A percentile compares a stretch with the other conserved stretches of the same genome.
Evolutionary conservation across 1,140 invertebrate genomes (phyloP).

Genomic region (Galleria mellonella): DNA sequence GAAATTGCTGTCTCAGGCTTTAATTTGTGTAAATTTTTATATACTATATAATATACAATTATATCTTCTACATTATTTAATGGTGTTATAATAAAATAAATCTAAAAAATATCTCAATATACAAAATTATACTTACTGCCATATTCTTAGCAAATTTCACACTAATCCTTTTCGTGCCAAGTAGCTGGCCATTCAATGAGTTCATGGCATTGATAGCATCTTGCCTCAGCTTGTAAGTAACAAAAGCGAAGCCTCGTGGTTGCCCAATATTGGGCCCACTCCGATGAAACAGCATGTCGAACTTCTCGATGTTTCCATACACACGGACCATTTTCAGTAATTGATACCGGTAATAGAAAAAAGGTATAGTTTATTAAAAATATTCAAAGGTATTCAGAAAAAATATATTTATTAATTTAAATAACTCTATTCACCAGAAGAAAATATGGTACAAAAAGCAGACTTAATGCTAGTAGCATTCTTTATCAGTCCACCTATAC

Average conservation of each 20-base stretch:
- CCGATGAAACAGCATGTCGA: conserved; percentile 95
- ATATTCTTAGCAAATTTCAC: conserved; percentile 87
- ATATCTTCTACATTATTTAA: too few species aligned
- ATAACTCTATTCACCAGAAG: too few species aligned
- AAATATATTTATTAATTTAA: too few species aligned
- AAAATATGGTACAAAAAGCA: too few species aligned
- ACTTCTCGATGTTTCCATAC: conserved; percentile 93
- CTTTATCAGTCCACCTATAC: too few species aligned
- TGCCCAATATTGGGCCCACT: conserved; percentile 90
- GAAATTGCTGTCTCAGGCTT: too few species aligned
- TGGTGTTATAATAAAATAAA: too few species aligned
- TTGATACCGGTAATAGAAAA: conserved; percentile 88
- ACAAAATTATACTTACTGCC: conserved; percentile 35
- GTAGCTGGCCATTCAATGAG: conserved; percentile 82
- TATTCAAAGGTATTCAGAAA: too few species aligned
- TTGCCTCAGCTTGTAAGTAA: conserved; percentile 84
- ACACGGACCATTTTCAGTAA: conserved; percentile 95
- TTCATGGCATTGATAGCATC: conserved; percentile 81
- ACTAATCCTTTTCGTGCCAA: conserved; percentile 84
- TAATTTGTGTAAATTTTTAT: too few species aligned
- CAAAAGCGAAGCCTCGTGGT: conserved; percentile 94
- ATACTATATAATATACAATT: too few species aligned
- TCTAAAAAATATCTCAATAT: too few species aligned
- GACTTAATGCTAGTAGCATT: too few species aligned
- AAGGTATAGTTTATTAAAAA: conserved; percentile 42